phyloP scores from a whole-genome alignment of 2,888 invertebrate species.

The Empis livida region DNA sequence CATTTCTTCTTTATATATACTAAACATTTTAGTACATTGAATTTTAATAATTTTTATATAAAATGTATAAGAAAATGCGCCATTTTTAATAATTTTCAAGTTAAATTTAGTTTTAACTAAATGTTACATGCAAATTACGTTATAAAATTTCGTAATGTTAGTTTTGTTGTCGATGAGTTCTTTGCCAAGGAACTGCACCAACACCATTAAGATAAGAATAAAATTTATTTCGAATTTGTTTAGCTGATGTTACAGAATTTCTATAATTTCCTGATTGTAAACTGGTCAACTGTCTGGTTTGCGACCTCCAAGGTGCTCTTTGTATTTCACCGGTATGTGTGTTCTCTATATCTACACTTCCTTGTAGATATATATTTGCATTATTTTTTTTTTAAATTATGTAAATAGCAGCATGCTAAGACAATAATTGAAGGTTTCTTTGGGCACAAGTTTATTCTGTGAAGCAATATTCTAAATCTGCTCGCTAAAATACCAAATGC shows the following conservation, averaged over 20 bases:
- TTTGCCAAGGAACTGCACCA: background rate
- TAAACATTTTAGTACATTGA: too few species aligned
- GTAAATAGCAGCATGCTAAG: slow-evolving; percentile 8
- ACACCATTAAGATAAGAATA: background rate
- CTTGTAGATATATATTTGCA: background rate
- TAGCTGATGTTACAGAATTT: background rate
- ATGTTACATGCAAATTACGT: too few species aligned
- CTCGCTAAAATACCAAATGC: slow-evolving; percentile 14
- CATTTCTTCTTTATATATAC: too few species aligned
- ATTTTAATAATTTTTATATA: too few species aligned
- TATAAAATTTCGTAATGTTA: too few species aligned
- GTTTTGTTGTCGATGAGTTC: background rate
- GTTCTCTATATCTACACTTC: slow-evolving; percentile 2
- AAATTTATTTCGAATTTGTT: too few species aligned
- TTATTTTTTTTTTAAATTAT: slow-evolving; percentile 5
- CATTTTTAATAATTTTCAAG: too few species aligned
- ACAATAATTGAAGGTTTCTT: slow-evolving; percentile 6
- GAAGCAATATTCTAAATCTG: slow-evolving; percentile 17
- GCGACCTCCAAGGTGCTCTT: background rate
- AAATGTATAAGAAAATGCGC: too few species aligned
- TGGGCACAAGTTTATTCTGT: background rate
- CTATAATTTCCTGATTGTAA: background rate
- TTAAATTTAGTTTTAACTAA: too few species aligned
- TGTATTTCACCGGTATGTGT: slow-evolving; percentile 1
- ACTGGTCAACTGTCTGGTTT: background rate